Evolutionary conservation across 2,797 vertebrate genomes (phyloP), one percentile per base, ranked within the genome.

Genomic region (Holocentrus rufus): DNA sequence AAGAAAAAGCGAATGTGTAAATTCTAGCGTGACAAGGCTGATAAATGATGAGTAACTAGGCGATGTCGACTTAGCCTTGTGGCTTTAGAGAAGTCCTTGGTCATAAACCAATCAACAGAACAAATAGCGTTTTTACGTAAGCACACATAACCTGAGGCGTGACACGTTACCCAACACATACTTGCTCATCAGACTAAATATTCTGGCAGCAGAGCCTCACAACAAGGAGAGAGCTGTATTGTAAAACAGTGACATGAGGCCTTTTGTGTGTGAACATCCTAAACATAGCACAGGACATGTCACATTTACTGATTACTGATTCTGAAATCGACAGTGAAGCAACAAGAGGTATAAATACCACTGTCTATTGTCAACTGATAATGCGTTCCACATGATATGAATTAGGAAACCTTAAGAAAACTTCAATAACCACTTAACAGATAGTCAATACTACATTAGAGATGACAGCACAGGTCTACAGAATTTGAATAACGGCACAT

Each of bases 131-230:
- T 71, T 52, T 52, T 23, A 50, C 67, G 8, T 9, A 44, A 42
- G 36, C 31, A 52, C 7, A 18, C 11, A 46, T 20, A 15, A 6
- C 64, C 57, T 39, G 50, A 44, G 39, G 63, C 18, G 30, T 1
- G 17, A 65, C 42, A 60, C 7, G 9, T 39, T 39, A 10, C 36
- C 80, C n/a, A 64, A 65, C 77, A 74, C 49, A 46, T 39, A 74
- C 17, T 71, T 78, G 30, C 30, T 31, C 30, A 31, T 31, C 30
- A 31, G 30, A 7, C 3, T 7, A 31, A 31, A n/a, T n/a, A 31
- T 31, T 31, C 30, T 69, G 80, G 20, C 7, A 31, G 30, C 30
- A 31, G 30, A 31, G 30, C 7, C 47, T 55, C 30, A 69, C 57
- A 56, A 61, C 18, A 44, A 13, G 42, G 67, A 72, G 23, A 25